Evolutionary conservation across 2,797 vertebrate genomes (phyloP), one percentile per base, ranked within the genome.

Genomic region (Spondyliosoma cantharus): DNA sequence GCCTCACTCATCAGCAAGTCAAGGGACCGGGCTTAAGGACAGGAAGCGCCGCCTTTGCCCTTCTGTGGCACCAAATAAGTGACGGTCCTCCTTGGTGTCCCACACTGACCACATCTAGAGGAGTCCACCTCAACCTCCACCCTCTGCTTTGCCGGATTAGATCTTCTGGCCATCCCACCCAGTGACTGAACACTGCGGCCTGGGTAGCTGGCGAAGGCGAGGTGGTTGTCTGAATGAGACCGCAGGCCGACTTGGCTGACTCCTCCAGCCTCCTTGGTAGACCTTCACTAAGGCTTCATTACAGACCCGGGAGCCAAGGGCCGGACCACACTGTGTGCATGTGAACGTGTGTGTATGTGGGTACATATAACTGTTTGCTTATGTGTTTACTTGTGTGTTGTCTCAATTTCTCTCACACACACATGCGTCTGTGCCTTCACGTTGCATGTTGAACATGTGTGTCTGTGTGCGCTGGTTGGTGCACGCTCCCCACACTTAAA

Each of bases 171-270:
- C 91, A 92, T 93, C 93, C 93, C 94, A 94, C 93, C 94, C 93
- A 94, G 93, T 83, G 90, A 87, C 91, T 90, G 90, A 81, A 85
- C 82, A 54, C 81, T 73, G 90, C 87, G 88, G 92, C 88, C 86
- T 57, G 82, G 92, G 83, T 56, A 78, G 81, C 88, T 87, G 92
- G 85, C 85, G 48, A 73, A 71, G 87, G 81, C 80, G 74, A 88
- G 85, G 88, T 81, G 91, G 91, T 92, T 89, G 93, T 93, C 93
- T 93, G 92, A 91, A 92, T 93, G 92, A 89, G 91, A 94, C 93
- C 93, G 69, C 93, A 94, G 87, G 91, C 89, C 80, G 67, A 87
- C 89, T 90, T 93, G 91, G 93, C 91, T 80, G 85, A 75, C 87
- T 90, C 76, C 83, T 87, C 79, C 84, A 75, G 90, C 89, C 92